These are phyloP conservation scores for Lithophane socia DNA, from an alignment of 2,888 invertebrate genomes.

Conservation along the genomic window DNA sequence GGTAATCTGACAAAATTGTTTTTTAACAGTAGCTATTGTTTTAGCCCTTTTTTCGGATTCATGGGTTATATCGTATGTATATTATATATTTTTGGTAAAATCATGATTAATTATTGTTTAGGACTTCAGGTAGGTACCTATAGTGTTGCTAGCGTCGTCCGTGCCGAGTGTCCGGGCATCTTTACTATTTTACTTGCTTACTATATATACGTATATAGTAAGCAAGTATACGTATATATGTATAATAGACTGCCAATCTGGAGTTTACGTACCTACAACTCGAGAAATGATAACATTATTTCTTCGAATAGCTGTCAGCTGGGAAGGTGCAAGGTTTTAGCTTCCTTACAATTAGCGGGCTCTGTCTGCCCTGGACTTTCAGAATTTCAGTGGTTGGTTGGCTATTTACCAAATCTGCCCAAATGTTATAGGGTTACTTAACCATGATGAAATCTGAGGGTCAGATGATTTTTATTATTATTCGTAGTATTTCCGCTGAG, in stretches of 20 bases:
- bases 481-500: neutral
- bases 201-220: no score
- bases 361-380: neutral
- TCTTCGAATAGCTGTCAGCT: neutral
- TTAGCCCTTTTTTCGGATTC: neutral
- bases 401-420: neutral
- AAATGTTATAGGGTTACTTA: neutral
- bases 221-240: no score
- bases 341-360: neutral
- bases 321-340: neutral
- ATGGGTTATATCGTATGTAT: neutral
- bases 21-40: constrained; percentile 6
- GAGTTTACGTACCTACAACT: neutral
- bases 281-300: neutral
- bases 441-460: neutral
- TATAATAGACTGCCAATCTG: neutral
- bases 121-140: no score
- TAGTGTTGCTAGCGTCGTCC: neutral
- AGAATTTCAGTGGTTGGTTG: neutral
- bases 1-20: constrained; percentile 45
- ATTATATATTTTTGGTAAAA: neutral
- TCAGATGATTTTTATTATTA: neutral
- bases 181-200: neutral
- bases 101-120: neutral
- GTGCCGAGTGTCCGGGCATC: neutral